Evolutionary conservation across 1,140 invertebrate species (phyloP).

Genomic region (Lamellibrachia luymesi): DNA sequence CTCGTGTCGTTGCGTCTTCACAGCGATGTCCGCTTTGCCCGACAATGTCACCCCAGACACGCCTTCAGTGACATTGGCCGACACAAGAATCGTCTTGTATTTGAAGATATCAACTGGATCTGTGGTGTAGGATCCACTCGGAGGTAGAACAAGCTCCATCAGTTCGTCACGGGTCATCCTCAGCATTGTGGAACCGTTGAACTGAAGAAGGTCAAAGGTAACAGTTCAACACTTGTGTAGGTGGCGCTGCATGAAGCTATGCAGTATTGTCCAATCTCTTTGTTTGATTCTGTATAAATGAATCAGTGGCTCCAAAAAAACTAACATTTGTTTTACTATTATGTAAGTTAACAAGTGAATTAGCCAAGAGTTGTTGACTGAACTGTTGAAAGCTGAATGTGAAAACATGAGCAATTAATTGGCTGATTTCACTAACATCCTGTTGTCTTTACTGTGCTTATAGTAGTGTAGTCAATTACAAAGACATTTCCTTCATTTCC

Average conservation of each 20-base stretch:
- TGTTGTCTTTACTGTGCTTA: too few relatives aligned
- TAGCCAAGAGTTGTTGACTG: too few relatives aligned
- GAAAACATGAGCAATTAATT: too few relatives aligned
- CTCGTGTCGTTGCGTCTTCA: background rate
- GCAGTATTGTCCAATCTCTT: background rate
- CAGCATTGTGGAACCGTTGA: background rate
- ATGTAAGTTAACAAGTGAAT: too few relatives aligned
- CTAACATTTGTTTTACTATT: too few relatives aligned
- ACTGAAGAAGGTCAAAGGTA: background rate
- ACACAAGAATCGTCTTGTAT: background rate
- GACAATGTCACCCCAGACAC: conserved; percentile 7
- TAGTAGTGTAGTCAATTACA: too few relatives aligned
- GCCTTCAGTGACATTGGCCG: conserved; percentile 15
- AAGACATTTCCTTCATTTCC: too few relatives aligned
- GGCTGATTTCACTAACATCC: too few relatives aligned
- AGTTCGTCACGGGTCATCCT: background rate
- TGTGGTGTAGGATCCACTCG: background rate
- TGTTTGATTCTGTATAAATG: background rate
- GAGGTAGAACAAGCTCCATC: background rate
- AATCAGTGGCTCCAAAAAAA: too few relatives aligned
- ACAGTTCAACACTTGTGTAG: background rate
- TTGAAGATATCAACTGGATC: background rate
- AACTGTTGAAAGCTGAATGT: too few relatives aligned
- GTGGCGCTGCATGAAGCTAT: background rate
- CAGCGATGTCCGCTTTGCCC: background rate